These are phyloP conservation scores for Cheilosia variabilis DNA, from an alignment of 2,888 invertebrate species.

Conservation along the genomic window DNA sequence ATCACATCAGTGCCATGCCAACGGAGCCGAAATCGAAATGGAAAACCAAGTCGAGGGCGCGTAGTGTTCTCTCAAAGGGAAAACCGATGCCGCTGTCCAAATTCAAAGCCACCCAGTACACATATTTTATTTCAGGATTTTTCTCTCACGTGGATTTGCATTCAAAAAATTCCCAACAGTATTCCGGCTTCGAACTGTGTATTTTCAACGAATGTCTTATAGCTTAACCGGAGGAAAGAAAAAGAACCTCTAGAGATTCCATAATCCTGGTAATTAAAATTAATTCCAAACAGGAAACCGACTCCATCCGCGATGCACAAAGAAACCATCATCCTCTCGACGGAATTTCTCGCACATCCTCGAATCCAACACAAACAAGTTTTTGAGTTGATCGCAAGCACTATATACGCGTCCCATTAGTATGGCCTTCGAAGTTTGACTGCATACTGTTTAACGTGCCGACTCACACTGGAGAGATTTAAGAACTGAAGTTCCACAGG, in stretches of 20 bases:
- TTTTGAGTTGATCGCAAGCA: constrained; percentile 37
- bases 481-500: not conserved
- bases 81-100: constrained; percentile 25
- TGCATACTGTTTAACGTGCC: constrained; percentile 10
- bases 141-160: constrained; percentile 6
- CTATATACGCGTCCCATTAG: not conserved
- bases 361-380: constrained; percentile 26
- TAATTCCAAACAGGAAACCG: constrained; percentile 41
- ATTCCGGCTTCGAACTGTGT: no score
- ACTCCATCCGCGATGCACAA: constrained; percentile 9
- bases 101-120: no score
- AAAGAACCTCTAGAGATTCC: not conserved
- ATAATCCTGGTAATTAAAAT: constrained; percentile 56
- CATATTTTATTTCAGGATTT: constrained; percentile 12
- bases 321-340: not conserved
- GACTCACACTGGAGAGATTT: not conserved
- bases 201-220: no score
- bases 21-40: constrained; percentile 14
- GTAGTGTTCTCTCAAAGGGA: constrained; percentile 24
- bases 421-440: constrained; percentile 39
- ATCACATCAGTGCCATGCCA: constrained; percentile 12
- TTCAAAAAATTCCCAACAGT: not conserved
- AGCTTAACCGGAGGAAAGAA: no score
- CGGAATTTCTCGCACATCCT: not conserved
- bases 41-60: constrained; percentile 14